Evolutionary conservation across 1,140 invertebrate species (phyloP), one percentile per base, ranked within the genome.

Genomic region (Ephestia elutella): DNA sequence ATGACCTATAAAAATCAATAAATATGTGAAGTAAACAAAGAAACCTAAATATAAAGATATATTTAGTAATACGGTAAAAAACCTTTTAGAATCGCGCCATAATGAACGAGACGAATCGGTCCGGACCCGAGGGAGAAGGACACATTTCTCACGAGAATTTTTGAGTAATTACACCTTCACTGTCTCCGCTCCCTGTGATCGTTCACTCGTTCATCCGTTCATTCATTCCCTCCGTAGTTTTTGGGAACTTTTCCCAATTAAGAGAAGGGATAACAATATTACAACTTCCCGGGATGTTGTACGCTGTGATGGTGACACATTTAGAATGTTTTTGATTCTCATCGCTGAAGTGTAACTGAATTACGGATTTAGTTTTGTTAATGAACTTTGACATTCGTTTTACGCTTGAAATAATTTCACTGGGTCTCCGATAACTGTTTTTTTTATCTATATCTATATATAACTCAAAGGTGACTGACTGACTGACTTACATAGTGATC

Each of bases 181-280:
- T 61, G 56, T 57, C 49, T 60, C 54, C 55, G 17, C 35, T 56
- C 59, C 53, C 65, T 70, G 58, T 70, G 62, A 71, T 76, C 73
- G 55, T 60, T 69, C 69, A 70, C 61, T 68, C 66, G 57, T 61
- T 58, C 35, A 65, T 66, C 59, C 62, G 60, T 63, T 72, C 67
- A 67, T 68, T 65, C 69, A 59, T 72, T 79, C 70, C 65, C 62
- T 71, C 59, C 54, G 56, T 59, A 54, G 56, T 66, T 66, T 64
- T 63, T 65, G 55, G 32, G 49, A 82, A 83, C 68, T 81, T 83
- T 75, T 70, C 58, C 75, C 78, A 83, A 83, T 83, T 83, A 83
- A 73, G 62, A 57, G 54, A 60, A 32, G 67, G 54, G 68, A 75
- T 80, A 78, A 76, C 68, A 74, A 71, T 65, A 71, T 76, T 78